Evolutionary conservation across 2,113 vertebrate species (phyloP), one percentile per base, ranked within the genome.

Genomic region (Pimephales promelas): DNA sequence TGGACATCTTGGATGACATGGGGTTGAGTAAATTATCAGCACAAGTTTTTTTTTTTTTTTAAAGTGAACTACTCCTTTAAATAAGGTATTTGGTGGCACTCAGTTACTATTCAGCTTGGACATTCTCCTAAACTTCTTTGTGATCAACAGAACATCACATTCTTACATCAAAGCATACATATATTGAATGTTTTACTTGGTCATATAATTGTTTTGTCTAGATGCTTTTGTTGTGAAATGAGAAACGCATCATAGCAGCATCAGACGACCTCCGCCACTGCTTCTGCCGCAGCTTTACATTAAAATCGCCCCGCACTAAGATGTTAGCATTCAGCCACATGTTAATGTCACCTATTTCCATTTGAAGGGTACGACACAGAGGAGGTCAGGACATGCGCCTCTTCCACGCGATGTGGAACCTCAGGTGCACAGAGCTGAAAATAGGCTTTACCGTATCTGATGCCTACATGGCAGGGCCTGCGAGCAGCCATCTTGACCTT

Each of bases 401-500:
- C 13, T 16, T 54, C 7, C 31, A 72, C 79, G 45, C n/a, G 78
- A 54, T 49, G 59, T 34, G 31, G 10, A 28, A 73, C 47, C n/a
- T 78, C 73, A 43, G 36, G 82, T 64, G 72, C 49, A 56, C 36
- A 13, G 22, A 75, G 61, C 76, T 77, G 83, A 87, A 73, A 83
- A 87, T 85, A 83, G 81, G 83, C 76, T 86, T 81, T 83, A 81
- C 68, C 66, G 34, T 56, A 85, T 87, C 87, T 73, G 79, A 83
- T 68, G 78, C 24, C 79, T 85, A 66, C 81, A 61, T 40, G 79
- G 18, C 83, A 77, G 61, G 40, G 56, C 74, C 68, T 56, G 80
- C 43, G 79, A 81, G 26, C 31, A 20, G 66, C 64, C 76, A 81
- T 74, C 49, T 66, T 87, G 89, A 90, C 89, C 89, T 88, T 90